Percentiles rank a stretch among this genome's conserved stretches.
Evolutionary conservation across 2,888 invertebrate species (phyloP).

Genomic region (Cataglyphis livida): DNA sequence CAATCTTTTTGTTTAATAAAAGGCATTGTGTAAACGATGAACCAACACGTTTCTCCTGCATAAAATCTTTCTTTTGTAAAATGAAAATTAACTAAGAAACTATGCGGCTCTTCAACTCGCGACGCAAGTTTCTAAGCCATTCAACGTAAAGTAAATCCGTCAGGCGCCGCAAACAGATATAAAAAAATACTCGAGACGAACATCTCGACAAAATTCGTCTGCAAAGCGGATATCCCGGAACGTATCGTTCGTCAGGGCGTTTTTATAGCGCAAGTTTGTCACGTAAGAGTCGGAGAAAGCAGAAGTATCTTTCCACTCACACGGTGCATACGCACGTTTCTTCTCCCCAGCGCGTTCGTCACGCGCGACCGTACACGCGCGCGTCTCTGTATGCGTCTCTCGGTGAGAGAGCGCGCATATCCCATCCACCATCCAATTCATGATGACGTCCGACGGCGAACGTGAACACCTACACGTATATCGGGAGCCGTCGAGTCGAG

Average conservation of each 20-base stretch:
- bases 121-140: background rate
- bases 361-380: background rate
- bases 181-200: constrained; percentile 26
- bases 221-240: constrained; percentile 10
- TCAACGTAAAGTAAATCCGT: constrained; percentile 7
- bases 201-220: constrained; percentile 35
- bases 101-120: background rate
- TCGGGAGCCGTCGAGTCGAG: constrained; percentile 59
- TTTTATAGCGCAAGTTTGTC: constrained; percentile 51
- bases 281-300: constrained; percentile 38
- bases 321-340: constrained; percentile 26
- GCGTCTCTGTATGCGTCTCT: constrained; percentile 37
- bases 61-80: background rate
- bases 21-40: background rate
- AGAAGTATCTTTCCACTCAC: constrained; percentile 31
- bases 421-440: background rate
- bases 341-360: constrained; percentile 3
- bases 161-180: constrained; percentile 35
- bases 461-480: constrained; percentile 55
- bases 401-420: background rate
- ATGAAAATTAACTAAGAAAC: background rate
- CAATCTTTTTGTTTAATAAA: background rate
- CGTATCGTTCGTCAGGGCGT: constrained; percentile 34
- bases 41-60: background rate
- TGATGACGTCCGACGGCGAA: constrained; percentile 27